Evolutionary conservation across 1,140 invertebrate genomes (phyloP).

Genomic region (Chymomyza costata): DNA sequence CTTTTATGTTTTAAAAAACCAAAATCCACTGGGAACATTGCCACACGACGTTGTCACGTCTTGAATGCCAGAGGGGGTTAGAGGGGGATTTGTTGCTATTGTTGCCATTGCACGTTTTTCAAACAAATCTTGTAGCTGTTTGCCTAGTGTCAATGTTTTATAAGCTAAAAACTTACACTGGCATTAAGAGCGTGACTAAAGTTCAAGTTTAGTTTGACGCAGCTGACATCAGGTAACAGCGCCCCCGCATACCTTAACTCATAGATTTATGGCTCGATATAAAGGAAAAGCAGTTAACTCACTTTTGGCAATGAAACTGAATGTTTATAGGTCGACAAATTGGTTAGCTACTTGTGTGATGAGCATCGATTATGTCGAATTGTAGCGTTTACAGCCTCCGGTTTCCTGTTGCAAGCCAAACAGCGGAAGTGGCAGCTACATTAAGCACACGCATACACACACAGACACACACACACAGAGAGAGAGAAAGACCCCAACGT

Average conservation of each 20-base stretch:
- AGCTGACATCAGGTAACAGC: too few species aligned
- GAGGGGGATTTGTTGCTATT: too few species aligned
- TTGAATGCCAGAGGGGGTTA: conserved; percentile 36
- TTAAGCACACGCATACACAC: conserved; percentile 3
- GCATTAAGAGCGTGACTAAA: too few species aligned
- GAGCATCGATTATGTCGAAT: conserved; percentile 72
- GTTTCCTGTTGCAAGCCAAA: conserved; percentile 49
- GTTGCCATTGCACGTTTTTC: conserved; percentile 44
- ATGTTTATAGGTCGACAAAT: conserved; percentile 67
- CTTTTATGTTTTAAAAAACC: too few species aligned
- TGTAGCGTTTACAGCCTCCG: conserved; percentile 68
- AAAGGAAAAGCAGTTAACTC: neutral
- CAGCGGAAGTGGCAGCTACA: conserved; percentile 42
- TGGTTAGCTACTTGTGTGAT: conserved; percentile 68
- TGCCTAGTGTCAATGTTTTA: conserved; percentile 1
- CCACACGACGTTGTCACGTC: conserved; percentile 18
- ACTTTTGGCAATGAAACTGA: conserved; percentile 57
- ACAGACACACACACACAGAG: too few species aligned
- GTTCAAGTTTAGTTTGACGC: neutral
- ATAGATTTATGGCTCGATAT: conserved; percentile 41
- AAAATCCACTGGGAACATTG: too few species aligned
- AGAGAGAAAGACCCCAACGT: conserved; percentile 6
- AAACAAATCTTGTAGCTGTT: conserved; percentile 23
- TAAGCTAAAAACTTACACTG: conserved; percentile 25
- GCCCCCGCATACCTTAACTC: conserved; percentile 13